Percentiles rank a stretch among this genome's conserved stretches.
These are phyloP conservation scores for Amphipyra tragopoginis DNA, from an alignment of 2,888 invertebrate genomes.

Conservation along the genomic window DNA sequence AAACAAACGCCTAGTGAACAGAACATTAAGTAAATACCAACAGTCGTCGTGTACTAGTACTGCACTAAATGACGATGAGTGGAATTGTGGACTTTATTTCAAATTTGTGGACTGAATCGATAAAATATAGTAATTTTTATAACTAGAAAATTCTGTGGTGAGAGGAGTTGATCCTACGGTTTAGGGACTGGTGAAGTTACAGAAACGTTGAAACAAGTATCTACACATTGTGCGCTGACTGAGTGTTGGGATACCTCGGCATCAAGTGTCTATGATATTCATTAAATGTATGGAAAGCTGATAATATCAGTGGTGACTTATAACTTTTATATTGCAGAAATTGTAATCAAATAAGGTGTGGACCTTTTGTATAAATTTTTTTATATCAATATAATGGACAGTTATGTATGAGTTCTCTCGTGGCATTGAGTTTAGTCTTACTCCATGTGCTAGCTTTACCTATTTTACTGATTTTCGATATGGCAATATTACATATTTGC, in stretches of 20 bases:
- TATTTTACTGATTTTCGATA: constrained; percentile 50
- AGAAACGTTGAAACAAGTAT: constrained; percentile 72
- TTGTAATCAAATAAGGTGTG: constrained; percentile 86
- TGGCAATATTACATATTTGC: constrained; percentile 45
- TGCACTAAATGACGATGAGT: constrained; percentile 76
- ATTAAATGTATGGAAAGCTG: constrained; percentile 68
- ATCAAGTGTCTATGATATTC: constrained; percentile 73
- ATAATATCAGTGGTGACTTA: constrained; percentile 78
- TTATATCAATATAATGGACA: constrained; percentile 80
- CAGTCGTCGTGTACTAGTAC: constrained; percentile 73
- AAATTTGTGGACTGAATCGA: constrained; percentile 89
- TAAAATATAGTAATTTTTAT: constrained; percentile 88
- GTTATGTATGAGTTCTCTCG: constrained; percentile 84
- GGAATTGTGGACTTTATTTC: constrained; percentile 88
- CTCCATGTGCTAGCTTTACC: constrained; percentile 54
- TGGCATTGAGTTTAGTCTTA: constrained; percentile 81
- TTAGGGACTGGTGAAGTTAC: constrained; percentile 81
- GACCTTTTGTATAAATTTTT: constrained; percentile 88
- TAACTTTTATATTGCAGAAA: constrained; percentile 86
- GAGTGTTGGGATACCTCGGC: constrained; percentile 74
- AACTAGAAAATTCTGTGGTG: constrained; percentile 89
- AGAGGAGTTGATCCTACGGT: constrained; percentile 87
- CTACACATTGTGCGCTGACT: constrained; percentile 75
- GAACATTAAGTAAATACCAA: constrained; percentile 82
- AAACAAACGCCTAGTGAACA: constrained; percentile 88